Conservation (phyloP, 2,888 invertebrate genomes). For the Acleris emargana region DNA sequence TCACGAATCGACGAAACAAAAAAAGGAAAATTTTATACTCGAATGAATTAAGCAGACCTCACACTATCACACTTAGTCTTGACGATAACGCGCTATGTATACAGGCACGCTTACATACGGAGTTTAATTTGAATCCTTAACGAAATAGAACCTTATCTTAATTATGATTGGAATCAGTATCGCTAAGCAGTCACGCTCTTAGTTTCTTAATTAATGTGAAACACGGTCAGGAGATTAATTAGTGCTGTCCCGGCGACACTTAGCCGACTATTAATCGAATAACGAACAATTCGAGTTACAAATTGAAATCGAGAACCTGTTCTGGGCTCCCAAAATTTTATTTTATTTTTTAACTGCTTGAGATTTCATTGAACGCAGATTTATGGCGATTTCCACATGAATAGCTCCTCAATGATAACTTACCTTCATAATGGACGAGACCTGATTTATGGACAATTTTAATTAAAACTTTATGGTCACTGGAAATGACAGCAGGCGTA, state of each 20-base stretch:
- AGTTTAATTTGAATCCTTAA: conserved; percentile 19
- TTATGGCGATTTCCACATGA: conserved; percentile 60
- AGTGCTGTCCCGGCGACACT: conserved; percentile 73
- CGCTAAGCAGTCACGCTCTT: conserved; percentile 24
- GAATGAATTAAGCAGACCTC: conserved; percentile 63
- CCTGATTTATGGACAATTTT: conserved; percentile 31
- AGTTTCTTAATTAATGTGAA: conserved; percentile 69
- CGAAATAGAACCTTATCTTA: conserved; percentile 41
- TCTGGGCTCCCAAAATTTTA: conserved; percentile 49
- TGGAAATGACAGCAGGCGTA: background rate
- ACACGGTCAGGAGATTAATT: conserved; percentile 76
- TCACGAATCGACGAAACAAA: conserved; percentile 45
- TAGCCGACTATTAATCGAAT: conserved; percentile 73
- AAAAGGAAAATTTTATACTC: conserved; percentile 40
- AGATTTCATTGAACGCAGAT: conserved; percentile 61
- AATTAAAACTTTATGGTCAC: conserved; percentile 19
- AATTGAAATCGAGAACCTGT: conserved; percentile 72
- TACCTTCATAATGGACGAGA: conserved; percentile 32
- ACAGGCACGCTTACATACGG: conserved; percentile 23
- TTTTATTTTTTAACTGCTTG: conserved; percentile 54
- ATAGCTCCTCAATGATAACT: conserved; percentile 54
- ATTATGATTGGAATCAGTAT: conserved; percentile 10
- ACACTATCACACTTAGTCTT: conserved; percentile 63
- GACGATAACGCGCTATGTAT: conserved; percentile 45
- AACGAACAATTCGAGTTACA: conserved; percentile 66